Conservation (phyloP, 2,113 vertebrate genomes). For the Puntigrus tetrazona region DNA sequence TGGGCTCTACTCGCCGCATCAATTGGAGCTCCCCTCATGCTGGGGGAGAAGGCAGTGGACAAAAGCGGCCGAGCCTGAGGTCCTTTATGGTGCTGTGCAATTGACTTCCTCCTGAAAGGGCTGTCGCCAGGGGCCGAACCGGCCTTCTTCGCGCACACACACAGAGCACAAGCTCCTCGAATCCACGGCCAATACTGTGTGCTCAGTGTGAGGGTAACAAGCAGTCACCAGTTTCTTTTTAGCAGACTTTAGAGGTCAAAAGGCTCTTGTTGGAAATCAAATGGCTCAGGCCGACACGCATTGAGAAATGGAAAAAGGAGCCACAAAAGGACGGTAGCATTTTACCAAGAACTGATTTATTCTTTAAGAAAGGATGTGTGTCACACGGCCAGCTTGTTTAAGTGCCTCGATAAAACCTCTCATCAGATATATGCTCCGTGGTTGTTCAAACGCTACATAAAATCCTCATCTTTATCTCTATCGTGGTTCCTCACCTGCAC, state of each 20-base stretch:
- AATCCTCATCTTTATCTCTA: conserved; percentile 66
- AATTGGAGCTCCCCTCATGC: conserved; percentile 24
- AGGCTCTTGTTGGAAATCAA: conserved; percentile 55
- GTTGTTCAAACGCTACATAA: conserved; percentile 69
- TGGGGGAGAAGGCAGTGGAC: conserved; percentile 33
- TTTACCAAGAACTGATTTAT: conserved; percentile 70
- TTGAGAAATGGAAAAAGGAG: conserved; percentile 42
- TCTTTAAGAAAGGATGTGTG: conserved; percentile 61
- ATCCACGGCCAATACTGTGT: background rate
- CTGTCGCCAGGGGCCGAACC: conserved; percentile 42
- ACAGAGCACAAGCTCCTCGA: background rate
- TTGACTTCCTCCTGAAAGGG: conserved; percentile 49
- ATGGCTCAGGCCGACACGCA: conserved; percentile 48
- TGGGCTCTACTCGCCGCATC: conserved; percentile 1
- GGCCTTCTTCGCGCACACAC: conserved; percentile 17
- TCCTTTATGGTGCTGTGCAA: conserved; percentile 40
- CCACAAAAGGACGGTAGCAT: conserved; percentile 19
- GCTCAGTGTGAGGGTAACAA: conserved; percentile 35
- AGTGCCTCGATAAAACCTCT: conserved; percentile 61
- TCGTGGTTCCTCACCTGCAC: conserved; percentile 52
- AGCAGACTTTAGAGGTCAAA: conserved; percentile 50
- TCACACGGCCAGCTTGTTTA: conserved; percentile 68
- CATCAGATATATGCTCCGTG: conserved; percentile 62
- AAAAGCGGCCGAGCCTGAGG: conserved; percentile 37
- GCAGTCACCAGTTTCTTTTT: conserved; percentile 38